Evolutionary conservation across 1,140 invertebrate species (phyloP).

Genomic region (Penaeus indicus): DNA sequence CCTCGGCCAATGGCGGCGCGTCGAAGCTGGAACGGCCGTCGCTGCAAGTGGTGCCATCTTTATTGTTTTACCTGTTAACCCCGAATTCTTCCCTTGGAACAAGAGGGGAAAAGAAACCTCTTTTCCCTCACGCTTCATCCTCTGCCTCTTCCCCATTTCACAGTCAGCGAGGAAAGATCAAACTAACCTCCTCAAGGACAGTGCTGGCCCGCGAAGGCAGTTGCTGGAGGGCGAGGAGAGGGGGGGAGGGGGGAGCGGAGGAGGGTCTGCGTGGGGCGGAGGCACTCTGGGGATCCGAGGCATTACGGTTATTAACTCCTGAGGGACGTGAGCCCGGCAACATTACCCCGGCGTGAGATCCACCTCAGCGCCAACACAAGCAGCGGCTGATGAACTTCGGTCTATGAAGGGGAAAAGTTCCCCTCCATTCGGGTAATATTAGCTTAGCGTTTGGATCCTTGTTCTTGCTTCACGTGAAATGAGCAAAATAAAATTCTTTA

Average conservation of each 20-base stretch:
- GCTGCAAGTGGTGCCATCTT: constrained; percentile 49
- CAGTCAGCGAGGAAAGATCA: too few species aligned
- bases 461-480: too few species aligned
- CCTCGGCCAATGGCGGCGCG: not conserved
- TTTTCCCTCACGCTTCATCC: not conserved
- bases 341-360: too few species aligned
- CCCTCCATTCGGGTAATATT: too few species aligned
- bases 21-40: constrained; percentile 1
- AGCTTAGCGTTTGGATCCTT: too few species aligned
- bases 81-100: not conserved
- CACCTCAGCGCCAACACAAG: too few species aligned
- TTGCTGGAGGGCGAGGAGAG: not conserved
- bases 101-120: not conserved
- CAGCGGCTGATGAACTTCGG: too few species aligned
- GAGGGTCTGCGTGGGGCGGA: not conserved
- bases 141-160: too few species aligned
- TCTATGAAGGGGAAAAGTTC: too few species aligned
- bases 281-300: not conserved
- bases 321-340: not conserved
- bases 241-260: not conserved
- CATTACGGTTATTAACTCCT: constrained; percentile 8
- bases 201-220: not conserved
- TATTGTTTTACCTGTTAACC: not conserved
- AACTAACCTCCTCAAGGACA: too few species aligned
- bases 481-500: too few species aligned